phyloP scores from a whole-genome alignment of 2,888 invertebrate genomes.

The Drosophila cognata region DNA sequence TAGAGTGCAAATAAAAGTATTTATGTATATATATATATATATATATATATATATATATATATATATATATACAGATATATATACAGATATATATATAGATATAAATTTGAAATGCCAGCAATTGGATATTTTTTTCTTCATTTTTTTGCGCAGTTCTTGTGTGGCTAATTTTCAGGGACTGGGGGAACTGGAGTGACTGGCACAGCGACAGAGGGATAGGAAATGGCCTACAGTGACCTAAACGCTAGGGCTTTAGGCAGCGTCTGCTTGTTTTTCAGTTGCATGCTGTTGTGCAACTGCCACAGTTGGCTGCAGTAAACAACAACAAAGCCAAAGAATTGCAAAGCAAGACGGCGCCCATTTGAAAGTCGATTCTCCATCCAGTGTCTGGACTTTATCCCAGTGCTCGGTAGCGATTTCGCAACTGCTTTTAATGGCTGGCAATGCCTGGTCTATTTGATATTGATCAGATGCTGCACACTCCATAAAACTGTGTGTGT shows the following conservation, averaged over 20 bases:
- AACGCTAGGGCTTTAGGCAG: constrained; percentile 22
- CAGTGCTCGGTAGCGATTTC: constrained; percentile 37
- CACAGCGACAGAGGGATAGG: constrained; percentile 4
- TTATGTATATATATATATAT: not conserved
- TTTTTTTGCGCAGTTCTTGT: constrained; percentile 2
- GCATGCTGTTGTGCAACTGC: constrained; percentile 37
- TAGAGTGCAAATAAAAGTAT: not conserved
- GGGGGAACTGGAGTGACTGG: not conserved
- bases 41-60: not conserved
- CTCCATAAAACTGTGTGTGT: constrained; percentile 36
- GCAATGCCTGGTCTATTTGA: constrained; percentile 48
- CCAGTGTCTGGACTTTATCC: constrained; percentile 17
- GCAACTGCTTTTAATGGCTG: constrained; percentile 62
- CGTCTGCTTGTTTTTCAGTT: constrained; percentile 21
- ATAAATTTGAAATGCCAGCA: not conserved
- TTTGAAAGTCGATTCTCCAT: constrained; percentile 30
- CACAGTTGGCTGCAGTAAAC: constrained; percentile 31
- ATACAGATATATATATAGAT: not conserved
- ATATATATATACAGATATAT: not conserved
- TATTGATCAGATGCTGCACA: constrained; percentile 67
- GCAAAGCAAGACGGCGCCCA: constrained; percentile 48
- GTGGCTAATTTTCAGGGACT: not conserved
- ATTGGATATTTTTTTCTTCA: not conserved
- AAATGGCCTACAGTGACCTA: constrained; percentile 31
- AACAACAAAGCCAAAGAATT: constrained; percentile 22